These are phyloP conservation scores for Panthera uncia DNA, from an alignment of 2,113 vertebrate species.

Conservation along the genomic window DNA sequence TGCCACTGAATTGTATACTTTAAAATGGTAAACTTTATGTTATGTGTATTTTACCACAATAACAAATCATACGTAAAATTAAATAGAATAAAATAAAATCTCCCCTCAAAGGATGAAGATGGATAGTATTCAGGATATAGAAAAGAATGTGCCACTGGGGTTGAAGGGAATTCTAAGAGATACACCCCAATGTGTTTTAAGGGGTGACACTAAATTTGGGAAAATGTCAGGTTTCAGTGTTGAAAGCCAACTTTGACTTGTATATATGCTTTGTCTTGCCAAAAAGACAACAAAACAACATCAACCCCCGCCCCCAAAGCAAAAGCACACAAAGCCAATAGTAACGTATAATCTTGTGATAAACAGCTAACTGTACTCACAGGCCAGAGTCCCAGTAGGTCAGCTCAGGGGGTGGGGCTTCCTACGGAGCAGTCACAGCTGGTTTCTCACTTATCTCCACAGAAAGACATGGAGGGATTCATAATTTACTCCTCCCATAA, in stretches of 20 bases:
- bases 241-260: neutral
- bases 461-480: neutral
- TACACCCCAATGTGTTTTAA: neutral
- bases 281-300: neutral
- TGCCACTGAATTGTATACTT: neutral
- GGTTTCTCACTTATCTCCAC: neutral
- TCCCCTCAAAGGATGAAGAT: neutral
- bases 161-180: neutral
- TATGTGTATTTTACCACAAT: neutral
- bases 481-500: fast-evolving
- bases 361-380: neutral
- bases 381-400: too few relatives aligned
- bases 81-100: neutral
- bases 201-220: neutral
- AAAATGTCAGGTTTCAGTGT: conserved; percentile 14
- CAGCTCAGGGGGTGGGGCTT: neutral
- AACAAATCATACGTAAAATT: neutral
- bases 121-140: neutral
- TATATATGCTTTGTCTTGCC: neutral
- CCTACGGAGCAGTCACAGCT: neutral
- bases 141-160: neutral
- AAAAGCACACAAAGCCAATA: neutral
- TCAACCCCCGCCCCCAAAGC: neutral
- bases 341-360: neutral
- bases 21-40: neutral